Evolutionary conservation across 2,888 invertebrate genomes (phyloP), one percentile per base, ranked within the genome.

Genomic region (Limnephilus marmoratus): DNA sequence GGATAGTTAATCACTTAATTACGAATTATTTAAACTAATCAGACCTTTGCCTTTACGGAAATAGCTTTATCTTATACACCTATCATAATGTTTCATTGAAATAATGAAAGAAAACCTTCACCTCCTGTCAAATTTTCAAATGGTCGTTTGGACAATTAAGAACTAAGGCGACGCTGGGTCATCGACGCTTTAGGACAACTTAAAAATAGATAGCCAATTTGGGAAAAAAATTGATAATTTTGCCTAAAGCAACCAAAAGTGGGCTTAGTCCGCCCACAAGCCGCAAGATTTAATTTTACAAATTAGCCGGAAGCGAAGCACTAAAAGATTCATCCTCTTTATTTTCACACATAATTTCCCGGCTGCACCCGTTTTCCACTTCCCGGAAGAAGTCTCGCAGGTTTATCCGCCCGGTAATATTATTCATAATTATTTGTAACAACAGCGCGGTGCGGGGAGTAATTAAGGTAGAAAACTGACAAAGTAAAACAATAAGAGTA

Each of bases 361-460:
- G 68, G n/a, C 68, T 68, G 24, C 68, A 68, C 24, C 68, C 68
- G n/a, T 68, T 68, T n/a, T n/a, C 68, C 68, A 68, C 24, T 68
- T 68, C 68, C n/a, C 68, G 82, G 34, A 29, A 83, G 34, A 85
- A 85, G 31, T 81, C 81, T 53, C 31, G 53, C 80, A 90, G 80
- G 90, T 81, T 90, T 91, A 87, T 91, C 88, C 91, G 34, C 41
- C 9, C 68, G 11, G 90, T 90, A 90, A 92, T 92, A 92, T 92
- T 92, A 92, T 92, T 92, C 92, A 92, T 92, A 91, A 90, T 91
- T 89, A 92, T 92, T 92, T 81, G 92, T 92, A 45, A 90, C 90
- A 91, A 88, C 80, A 45, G 81, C 29, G 87, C 53, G 91, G 80
- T 45, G 91, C 29, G 88, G n/a, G 37, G 87, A 81, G 88, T 91